Percentiles rank a stretch among this genome's conserved stretches.
Conservation (phyloP, 2,888 invertebrate species). For the Branchipolynoe longqiensis region DNA sequence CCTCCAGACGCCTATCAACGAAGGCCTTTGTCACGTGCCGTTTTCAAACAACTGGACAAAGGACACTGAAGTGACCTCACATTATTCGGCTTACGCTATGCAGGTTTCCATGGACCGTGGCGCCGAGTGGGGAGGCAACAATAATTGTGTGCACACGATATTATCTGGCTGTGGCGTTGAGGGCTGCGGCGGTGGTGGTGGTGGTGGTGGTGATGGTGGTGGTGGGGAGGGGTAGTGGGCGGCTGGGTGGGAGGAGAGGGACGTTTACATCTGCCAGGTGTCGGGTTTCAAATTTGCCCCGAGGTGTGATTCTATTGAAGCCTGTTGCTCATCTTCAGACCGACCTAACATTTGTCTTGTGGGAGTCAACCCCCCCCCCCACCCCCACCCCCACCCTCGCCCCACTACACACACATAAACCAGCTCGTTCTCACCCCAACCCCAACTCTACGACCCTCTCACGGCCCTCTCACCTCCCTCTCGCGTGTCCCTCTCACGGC, state of each 20-base stretch:
- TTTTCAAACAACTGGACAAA: neutral
- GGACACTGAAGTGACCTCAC: neutral
- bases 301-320: neutral
- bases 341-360: constrained; percentile 28
- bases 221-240: no score
- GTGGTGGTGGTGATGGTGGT: no score
- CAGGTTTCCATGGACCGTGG: neutral
- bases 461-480: no score
- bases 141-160: neutral
- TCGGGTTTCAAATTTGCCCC: constrained; percentile 13
- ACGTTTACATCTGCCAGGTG: neutral
- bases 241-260: no score
- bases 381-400: neutral
- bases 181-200: no score
- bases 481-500: no score
- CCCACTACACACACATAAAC: neutral
- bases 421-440: no score
- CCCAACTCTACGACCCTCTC: no score
- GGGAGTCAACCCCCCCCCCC: neutral
- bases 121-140: neutral
- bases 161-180: neutral
- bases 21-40: no score
- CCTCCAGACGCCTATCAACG: no score
- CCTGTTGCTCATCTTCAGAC: constrained; percentile 48
- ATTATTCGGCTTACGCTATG: neutral